Evolutionary conservation across 2,888 invertebrate genomes (phyloP).

Genomic region (Amphiduros pacificus): DNA sequence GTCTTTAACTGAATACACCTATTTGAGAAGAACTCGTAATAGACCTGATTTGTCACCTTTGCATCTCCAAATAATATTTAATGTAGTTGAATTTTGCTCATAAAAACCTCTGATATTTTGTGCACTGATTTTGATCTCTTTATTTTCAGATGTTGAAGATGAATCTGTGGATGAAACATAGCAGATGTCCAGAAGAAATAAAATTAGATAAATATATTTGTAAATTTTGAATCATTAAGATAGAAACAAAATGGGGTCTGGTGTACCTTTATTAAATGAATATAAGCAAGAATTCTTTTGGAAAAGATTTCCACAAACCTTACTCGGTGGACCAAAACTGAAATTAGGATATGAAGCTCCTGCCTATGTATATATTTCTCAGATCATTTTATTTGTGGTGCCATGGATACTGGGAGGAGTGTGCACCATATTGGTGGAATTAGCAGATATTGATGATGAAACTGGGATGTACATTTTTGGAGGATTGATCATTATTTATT

Average conservation of each 20-base stretch:
- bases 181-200: too few relatives aligned
- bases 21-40: too few relatives aligned
- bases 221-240: too few relatives aligned
- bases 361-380: slow-evolving; percentile 48
- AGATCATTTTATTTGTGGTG: slow-evolving; percentile 46
- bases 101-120: too few relatives aligned
- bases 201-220: too few relatives aligned
- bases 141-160: too few relatives aligned
- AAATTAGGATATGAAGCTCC: slow-evolving; percentile 51
- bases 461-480: slow-evolving; percentile 39
- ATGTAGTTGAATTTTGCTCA: too few relatives aligned
- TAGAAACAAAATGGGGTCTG: slow-evolving; percentile 25
- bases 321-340: slow-evolving; percentile 54
- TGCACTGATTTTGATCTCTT: too few relatives aligned
- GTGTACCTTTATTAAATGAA: slow-evolving; percentile 52
- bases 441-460: slow-evolving; percentile 21
- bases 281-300: slow-evolving; percentile 54
- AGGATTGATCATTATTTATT: slow-evolving; percentile 40
- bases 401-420: slow-evolving; percentile 51
- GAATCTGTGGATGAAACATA: too few relatives aligned
- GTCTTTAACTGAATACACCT: too few relatives aligned
- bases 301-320: slow-evolving; percentile 54
- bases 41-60: too few relatives aligned
- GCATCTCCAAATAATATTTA: too few relatives aligned
- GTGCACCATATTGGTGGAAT: slow-evolving; percentile 47